phyloP scores from a whole-genome alignment of 64 coral and sea anemone genomes.

The Hydrozoanthus tunicans region DNA sequence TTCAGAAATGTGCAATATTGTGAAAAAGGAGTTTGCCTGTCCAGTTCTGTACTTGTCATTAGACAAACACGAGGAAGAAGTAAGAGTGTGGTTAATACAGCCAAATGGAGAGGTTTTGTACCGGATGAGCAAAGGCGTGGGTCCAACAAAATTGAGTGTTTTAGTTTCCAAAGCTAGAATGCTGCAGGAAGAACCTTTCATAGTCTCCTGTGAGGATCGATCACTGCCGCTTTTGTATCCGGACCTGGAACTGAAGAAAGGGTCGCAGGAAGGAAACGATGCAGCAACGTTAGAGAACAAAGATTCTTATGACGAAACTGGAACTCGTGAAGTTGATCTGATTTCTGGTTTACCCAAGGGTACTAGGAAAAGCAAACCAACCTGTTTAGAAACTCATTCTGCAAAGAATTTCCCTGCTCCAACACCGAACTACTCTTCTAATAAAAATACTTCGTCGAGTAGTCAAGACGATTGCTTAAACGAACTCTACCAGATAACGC shows the following conservation, averaged over 20 bases:
- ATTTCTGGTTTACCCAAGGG: neutral
- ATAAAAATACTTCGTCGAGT: too few species aligned
- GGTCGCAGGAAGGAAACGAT: neutral
- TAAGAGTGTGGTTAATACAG: neutral
- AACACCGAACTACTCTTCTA: too few species aligned
- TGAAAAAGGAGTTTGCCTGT: neutral
- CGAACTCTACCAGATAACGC: neutral
- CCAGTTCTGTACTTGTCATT: neutral
- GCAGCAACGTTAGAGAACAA: neutral
- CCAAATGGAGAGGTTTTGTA: neutral
- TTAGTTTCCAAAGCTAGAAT: neutral
- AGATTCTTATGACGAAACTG: neutral
- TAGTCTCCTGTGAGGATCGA: neutral
- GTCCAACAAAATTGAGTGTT: neutral
- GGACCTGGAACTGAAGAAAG: neutral
- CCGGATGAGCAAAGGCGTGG: neutral
- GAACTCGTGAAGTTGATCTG: neutral
- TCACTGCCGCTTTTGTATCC: neutral
- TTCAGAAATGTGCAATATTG: neutral
- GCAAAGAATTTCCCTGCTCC: neutral
- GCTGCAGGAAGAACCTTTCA: neutral
- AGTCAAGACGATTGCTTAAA: neutral
- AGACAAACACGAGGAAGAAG: neutral
- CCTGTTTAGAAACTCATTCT: neutral
- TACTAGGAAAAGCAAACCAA: neutral